Conservation (phyloP, 2,113 vertebrate species). For the Calidris pygmaea region DNA sequence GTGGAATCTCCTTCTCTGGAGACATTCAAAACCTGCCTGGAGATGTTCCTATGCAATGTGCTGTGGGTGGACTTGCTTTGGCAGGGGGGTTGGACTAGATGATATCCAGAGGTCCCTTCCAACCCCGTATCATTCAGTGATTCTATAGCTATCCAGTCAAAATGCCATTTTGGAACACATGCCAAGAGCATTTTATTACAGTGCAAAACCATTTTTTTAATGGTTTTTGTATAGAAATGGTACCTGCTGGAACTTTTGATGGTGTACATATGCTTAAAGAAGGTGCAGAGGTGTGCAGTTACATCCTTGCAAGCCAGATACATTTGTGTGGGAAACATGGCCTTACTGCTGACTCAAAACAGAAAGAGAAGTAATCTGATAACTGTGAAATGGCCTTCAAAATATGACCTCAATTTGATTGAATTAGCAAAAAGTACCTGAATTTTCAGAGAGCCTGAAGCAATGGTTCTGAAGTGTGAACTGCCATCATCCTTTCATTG, state of each 20-base stretch:
- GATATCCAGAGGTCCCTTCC: no score
- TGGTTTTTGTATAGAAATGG: neutral
- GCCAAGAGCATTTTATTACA: neutral
- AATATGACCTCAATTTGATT: neutral
- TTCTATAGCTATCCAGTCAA: neutral
- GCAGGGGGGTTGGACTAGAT: no score
- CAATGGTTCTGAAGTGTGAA: neutral
- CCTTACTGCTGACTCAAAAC: neutral
- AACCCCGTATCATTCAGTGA: no score
- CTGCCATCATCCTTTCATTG: neutral
- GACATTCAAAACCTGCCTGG: no score
- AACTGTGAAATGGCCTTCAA: conserved; percentile 3
- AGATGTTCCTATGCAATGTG: no score
- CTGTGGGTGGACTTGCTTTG: no score
- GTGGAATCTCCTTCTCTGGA: no score
- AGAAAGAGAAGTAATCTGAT: neutral
- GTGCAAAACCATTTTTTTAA: neutral
- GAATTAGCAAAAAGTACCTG: neutral
- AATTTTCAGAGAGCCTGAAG: conserved; percentile 5
- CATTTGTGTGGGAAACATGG: neutral
- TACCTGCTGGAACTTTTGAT: neutral
- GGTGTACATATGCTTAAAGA: neutral
- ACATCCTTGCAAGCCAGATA: neutral
- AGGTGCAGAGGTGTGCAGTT: neutral
- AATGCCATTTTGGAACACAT: neutral